Base-by-base conservation (phyloP, 53 echinoderm and acorn worm genomes). In the Stichopus horrens region DNA sequence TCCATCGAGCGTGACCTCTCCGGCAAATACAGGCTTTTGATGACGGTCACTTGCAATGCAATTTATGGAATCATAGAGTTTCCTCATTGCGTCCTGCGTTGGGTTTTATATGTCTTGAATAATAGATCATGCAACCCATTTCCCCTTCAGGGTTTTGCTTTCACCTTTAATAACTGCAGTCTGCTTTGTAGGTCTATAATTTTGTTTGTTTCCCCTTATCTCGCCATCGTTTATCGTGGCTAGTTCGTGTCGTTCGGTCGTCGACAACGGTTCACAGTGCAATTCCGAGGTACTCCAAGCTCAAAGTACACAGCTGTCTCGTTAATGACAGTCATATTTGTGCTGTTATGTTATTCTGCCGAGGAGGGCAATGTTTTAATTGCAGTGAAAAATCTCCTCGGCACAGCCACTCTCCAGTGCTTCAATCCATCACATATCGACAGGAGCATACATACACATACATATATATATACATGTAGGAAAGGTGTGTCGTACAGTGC, bases 231-330 rank as follows among this genome's bases (percentile, higher is more conserved):
- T 37, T 37, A 37, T 37, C 37, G 37, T 37, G 37, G 37, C 37
- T 63, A 63, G 11, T 63, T 10, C 16, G 63, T 63, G 63, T 16
- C 63, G 63, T 63, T 63, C 63, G 10, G 16, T 63, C 63, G 16
- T 10, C 63, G 9, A 14, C 14, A 5, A 63, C 63, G 11, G 63
- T 63, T 8, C 16, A 37, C 37, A 13, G 55, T 78, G 79, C 54
- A 53, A 19, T 8, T 6, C 54, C 53, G 77, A 79, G 79, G 55
- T 79, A 79, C 53, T 55, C 54, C 53, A 51, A 19, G 79, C 20
- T 81, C 81, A 81, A 81, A 81, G 81, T 81, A 16, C 81, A 71
- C 71, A 71, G 71, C 71, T 71, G 71, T 71, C 71, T 71, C 71
- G 18, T 18, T 71, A 71, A 71, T 71, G 71, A 16, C 71, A 71